Percentiles rank a stretch among this genome's conserved stretches.
These are phyloP conservation scores for Hydropotes inermis DNA, from an alignment of 2,113 vertebrate species.

Conservation along the genomic window DNA sequence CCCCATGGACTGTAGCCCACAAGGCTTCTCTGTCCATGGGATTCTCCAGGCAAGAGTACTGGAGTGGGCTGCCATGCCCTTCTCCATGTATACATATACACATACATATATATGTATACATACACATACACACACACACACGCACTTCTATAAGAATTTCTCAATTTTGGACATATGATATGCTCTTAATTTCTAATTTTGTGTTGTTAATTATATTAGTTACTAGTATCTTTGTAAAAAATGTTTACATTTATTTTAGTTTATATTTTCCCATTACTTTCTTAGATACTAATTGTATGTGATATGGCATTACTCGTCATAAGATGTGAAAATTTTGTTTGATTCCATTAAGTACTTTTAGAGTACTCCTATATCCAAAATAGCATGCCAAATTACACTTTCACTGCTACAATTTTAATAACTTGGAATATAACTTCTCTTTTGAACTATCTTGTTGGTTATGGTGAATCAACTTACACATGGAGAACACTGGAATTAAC, in stretches of 20 bases:
- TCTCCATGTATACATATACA: not conserved
- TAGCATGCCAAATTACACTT: not conserved
- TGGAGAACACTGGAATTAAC: not conserved
- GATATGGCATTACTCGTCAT: not conserved
- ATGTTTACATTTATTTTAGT: not conserved
- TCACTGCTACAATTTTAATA: not conserved
- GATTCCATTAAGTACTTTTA: not conserved
- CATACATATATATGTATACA: not conserved
- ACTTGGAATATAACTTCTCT: not conserved
- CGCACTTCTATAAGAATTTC: not conserved
- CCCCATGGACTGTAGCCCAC: not conserved
- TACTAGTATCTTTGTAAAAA: not conserved
- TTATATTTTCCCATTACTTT: constrained; percentile 6
- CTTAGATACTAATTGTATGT: not conserved
- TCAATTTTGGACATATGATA: not conserved
- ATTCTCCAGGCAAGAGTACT: not conserved
- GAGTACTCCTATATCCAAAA: not conserved
- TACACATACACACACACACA: not conserved
- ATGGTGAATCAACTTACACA: not conserved
- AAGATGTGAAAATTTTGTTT: not conserved
- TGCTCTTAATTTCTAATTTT: not conserved
- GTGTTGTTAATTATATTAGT: not conserved
- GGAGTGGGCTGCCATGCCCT: not conserved
- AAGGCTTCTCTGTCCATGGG: not conserved
- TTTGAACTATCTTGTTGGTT: not conserved